Percentiles rank a stretch among this genome's conserved stretches.
Evolutionary conservation across 2,113 vertebrate genomes (phyloP).

Genomic region (Neogobius melanostomus): DNA sequence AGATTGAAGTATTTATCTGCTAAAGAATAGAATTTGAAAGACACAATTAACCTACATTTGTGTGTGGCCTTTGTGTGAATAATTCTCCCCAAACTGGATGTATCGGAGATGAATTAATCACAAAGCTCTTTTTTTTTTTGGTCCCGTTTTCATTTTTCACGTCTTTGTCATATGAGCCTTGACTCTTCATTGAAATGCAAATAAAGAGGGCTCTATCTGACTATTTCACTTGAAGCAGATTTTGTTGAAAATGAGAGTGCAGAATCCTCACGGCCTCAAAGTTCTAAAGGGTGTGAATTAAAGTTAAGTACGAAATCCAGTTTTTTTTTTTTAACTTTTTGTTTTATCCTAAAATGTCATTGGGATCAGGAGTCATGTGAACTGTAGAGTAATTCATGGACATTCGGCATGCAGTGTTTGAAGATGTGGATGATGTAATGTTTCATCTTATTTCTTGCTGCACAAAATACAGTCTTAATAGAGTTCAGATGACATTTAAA

Average conservation of each 20-base stretch:
- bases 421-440: too few species aligned
- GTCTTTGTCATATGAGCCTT: background rate
- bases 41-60: conserved; percentile 53
- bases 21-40: conserved; percentile 43
- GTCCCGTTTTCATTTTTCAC: conserved; percentile 18
- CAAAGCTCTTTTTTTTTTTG: background rate
- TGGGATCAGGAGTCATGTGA: too few species aligned
- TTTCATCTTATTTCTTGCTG: too few species aligned
- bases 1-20: conserved; percentile 31
- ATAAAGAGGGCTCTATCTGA: conserved; percentile 32
- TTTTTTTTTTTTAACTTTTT: background rate
- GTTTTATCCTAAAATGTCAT: background rate
- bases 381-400: too few species aligned
- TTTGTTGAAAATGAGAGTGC: conserved; percentile 17
- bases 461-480: too few species aligned
- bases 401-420: too few species aligned
- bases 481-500: too few species aligned
- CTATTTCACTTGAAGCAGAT: conserved; percentile 24
- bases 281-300: conserved; percentile 16
- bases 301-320: conserved; percentile 23
- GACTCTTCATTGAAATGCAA: conserved; percentile 38
- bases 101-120: conserved; percentile 31
- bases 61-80: conserved; percentile 19
- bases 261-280: conserved; percentile 15
- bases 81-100: conserved; percentile 27